Conservation (phyloP, 2,113 vertebrate species). For the Entomyzon cyanotis region DNA sequence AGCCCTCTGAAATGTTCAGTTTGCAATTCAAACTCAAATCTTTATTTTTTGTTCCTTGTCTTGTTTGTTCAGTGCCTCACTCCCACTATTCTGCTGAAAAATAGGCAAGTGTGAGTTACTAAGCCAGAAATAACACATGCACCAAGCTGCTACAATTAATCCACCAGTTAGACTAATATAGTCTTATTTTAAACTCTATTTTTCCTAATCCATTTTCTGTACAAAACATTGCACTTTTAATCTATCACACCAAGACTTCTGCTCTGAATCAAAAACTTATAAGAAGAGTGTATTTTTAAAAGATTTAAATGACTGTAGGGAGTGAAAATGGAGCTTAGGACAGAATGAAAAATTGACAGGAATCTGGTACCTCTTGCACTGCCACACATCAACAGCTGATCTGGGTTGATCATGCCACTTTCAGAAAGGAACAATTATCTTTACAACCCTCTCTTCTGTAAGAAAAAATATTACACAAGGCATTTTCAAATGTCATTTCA, state of each 20-base stretch:
- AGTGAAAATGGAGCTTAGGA: not conserved
- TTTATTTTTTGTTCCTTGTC: not conserved
- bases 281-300: not conserved
- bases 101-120: not conserved
- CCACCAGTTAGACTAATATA: not conserved
- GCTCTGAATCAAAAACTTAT: not conserved
- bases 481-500: not conserved
- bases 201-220: not conserved
- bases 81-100: conserved; percentile 3
- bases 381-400: not conserved
- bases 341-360: not conserved
- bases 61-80: conserved; percentile 13
- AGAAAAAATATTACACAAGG: not conserved
- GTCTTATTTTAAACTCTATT: not conserved
- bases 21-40: not conserved
- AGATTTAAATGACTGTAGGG: not conserved
- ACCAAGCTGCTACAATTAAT: not conserved
- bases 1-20: not conserved
- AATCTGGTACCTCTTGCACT: not conserved
- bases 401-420: not conserved
- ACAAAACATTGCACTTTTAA: not conserved
- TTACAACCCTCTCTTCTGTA: not conserved
- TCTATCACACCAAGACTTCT: not conserved
- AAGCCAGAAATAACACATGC: not conserved
- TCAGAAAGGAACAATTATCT: not conserved